phyloP scores from a whole-genome alignment of 2,888 invertebrate genomes.

The Oegoconia quadripuncta region DNA sequence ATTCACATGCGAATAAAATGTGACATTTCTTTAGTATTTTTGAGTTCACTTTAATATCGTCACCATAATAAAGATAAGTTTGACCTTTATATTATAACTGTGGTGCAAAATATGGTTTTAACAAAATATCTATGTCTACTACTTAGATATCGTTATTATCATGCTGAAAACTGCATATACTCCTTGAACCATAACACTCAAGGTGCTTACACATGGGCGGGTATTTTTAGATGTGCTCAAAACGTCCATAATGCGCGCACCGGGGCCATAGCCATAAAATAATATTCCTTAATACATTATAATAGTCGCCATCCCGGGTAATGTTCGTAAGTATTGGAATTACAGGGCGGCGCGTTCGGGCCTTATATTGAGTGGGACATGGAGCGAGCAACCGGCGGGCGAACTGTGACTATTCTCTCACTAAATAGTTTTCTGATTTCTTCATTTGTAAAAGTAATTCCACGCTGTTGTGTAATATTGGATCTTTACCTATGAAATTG shows the following conservation, averaged over 20 bases:
- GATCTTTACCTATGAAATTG: no score
- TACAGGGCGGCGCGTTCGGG: slow-evolving; percentile 71
- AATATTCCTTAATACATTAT: slow-evolving; percentile 78
- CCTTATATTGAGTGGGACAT: slow-evolving; percentile 47
- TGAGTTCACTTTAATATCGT: no score
- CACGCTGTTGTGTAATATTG: no score
- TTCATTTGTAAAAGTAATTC: no score
- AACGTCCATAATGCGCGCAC: slow-evolving; percentile 59
- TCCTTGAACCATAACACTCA: slow-evolving; percentile 25
- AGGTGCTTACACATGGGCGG: slow-evolving; percentile 46
- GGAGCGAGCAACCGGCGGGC: slow-evolving; percentile 28
- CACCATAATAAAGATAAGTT: no score
- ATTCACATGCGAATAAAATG: slow-evolving; percentile 26
- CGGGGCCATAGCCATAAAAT: slow-evolving; percentile 65
- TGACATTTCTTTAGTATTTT: slow-evolving; percentile 24
- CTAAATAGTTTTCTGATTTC: no score
- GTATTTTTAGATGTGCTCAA: slow-evolving; percentile 64
- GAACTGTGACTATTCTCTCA: no score
- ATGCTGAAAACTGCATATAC: slow-evolving; percentile 11
- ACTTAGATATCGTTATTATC: neutral
- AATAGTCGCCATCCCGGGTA: slow-evolving; percentile 74
- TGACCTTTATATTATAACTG: no score
- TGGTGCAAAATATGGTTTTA: no score
- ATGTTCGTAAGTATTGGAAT: slow-evolving; percentile 76
- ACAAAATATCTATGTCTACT: no score